Conservation (phyloP, 2,113 vertebrate species). For the Mesocricetus auratus region DNA sequence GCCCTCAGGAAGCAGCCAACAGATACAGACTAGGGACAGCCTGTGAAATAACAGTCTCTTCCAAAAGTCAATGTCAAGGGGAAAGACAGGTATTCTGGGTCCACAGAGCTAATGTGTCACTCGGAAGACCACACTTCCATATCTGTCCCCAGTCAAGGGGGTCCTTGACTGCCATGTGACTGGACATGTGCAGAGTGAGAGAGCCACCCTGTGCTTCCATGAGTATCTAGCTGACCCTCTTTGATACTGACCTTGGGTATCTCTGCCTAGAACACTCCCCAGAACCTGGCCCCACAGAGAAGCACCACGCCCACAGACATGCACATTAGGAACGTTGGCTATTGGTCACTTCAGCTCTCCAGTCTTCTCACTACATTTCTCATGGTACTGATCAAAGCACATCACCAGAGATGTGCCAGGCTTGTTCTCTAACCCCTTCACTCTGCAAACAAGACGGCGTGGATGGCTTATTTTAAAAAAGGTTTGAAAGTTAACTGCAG, state of each 20-base stretch:
- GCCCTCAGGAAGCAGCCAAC: not conserved
- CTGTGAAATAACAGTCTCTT: not conserved
- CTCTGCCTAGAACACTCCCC: not conserved
- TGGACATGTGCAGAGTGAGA: not conserved
- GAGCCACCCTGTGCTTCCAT: not conserved
- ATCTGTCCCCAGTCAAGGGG: not conserved
- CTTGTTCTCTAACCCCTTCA: not conserved
- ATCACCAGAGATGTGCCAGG: not conserved
- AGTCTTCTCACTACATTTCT: not conserved
- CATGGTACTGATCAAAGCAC: accelerated
- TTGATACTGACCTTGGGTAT: not conserved
- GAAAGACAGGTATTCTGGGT: not conserved
- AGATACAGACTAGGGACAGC: not conserved
- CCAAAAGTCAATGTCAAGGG: not conserved
- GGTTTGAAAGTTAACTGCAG: not conserved
- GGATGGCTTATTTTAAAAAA: not conserved
- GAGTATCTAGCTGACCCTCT: no score
- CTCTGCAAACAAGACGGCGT: not conserved
- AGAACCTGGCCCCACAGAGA: not conserved
- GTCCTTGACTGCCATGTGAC: not conserved
- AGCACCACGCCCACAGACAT: not conserved
- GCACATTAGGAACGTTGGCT: no score
- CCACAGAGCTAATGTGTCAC: not conserved
- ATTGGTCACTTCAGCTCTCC: not conserved
- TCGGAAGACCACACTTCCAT: not conserved